Evolutionary conservation across 2,797 vertebrate species (phyloP).

Genomic region (Silurus lanzhouensis): DNA sequence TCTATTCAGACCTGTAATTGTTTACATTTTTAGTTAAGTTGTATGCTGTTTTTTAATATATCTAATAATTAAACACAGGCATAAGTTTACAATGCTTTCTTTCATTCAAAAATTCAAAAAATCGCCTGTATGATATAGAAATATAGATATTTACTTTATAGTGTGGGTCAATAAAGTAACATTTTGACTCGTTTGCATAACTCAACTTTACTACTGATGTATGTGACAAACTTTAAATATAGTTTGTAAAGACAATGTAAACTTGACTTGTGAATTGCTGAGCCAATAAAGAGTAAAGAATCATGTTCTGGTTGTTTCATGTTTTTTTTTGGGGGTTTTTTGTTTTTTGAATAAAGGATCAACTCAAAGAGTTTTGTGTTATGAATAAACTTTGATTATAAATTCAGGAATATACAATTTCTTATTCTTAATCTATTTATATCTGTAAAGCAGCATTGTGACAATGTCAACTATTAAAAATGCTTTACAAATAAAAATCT

Average conservation of each 20-base stretch:
- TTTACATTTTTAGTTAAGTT: not conserved
- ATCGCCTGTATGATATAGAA: not conserved
- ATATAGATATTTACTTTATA: not conserved
- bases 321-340: not conserved
- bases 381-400: too few species aligned
- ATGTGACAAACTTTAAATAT: not conserved
- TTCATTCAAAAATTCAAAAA: not conserved
- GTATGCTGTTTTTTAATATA: not conserved
- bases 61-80: not conserved
- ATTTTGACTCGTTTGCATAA: not conserved
- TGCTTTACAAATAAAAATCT: too few species aligned
- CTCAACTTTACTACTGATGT: not conserved
- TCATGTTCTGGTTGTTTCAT: not conserved
- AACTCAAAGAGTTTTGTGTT: too few species aligned
- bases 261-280: not conserved
- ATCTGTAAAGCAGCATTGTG: too few species aligned
- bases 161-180: not conserved
- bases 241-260: not conserved
- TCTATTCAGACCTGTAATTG: not conserved
- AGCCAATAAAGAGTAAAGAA: not conserved
- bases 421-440: too few species aligned
- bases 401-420: too few species aligned
- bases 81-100: not conserved
- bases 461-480: too few species aligned
- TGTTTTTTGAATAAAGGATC: not conserved